phyloP scores from a whole-genome alignment of 2,113 vertebrate genomes.

The Sylvilagus bachmani region DNA sequence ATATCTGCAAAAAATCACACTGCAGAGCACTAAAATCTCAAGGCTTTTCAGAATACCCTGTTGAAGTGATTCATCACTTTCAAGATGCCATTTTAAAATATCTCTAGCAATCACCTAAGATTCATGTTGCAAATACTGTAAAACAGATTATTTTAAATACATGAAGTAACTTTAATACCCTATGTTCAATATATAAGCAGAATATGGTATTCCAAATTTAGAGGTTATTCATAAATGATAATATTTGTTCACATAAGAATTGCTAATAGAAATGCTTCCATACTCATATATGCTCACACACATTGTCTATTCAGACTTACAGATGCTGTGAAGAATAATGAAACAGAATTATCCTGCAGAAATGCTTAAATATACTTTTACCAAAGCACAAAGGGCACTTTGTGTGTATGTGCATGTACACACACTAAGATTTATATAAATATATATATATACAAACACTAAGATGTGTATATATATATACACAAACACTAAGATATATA shows the following conservation, averaged over 20 bases:
- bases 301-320: background rate
- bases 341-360: background rate
- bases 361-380: background rate
- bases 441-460: too few species aligned
- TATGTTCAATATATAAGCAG: background rate
- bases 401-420: background rate
- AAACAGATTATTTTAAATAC: slow-evolving; percentile 30
- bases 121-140: background rate
- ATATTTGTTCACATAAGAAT: slow-evolving; percentile 20
- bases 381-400: background rate
- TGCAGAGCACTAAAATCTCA: background rate
- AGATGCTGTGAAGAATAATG: slow-evolving; percentile 33
- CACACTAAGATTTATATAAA: too few species aligned
- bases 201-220: background rate
- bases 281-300: background rate
- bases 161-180: slow-evolving; percentile 1
- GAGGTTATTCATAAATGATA: slow-evolving; percentile 46
- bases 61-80: slow-evolving; percentile 40
- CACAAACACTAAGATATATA: too few species aligned
- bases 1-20: slow-evolving; percentile 53
- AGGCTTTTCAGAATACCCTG: slow-evolving; percentile 19
- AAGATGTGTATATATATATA: too few species aligned
- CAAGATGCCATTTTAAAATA: slow-evolving; percentile 6
- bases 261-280: background rate
- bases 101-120: slow-evolving; percentile 47